Conservation (phyloP, 2,888 invertebrate species). For the Amiota mariae region DNA sequence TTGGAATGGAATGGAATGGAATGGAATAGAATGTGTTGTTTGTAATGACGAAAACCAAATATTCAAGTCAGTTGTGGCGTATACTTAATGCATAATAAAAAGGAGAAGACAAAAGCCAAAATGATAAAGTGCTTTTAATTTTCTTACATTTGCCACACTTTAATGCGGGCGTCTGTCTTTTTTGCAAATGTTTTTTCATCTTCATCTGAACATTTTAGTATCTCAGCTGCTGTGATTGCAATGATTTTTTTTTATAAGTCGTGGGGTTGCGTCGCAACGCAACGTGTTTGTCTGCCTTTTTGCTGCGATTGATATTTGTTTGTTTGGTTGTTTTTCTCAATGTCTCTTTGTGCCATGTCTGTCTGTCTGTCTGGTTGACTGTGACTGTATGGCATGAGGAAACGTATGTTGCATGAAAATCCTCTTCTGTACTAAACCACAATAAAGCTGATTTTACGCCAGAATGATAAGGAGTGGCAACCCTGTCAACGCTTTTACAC, state of each 20-base stretch:
- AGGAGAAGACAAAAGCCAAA: conserved; percentile 32
- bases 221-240: background rate
- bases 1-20: too few relatives aligned
- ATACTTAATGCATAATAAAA: too few relatives aligned
- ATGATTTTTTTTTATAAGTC: background rate
- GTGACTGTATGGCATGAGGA: background rate
- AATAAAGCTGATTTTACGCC: conserved; percentile 28
- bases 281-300: background rate
- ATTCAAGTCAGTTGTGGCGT: too few relatives aligned
- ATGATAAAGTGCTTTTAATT: conserved; percentile 44
- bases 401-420: conserved; percentile 29
- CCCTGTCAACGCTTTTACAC: conserved; percentile 13
- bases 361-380: background rate
- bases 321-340: background rate
- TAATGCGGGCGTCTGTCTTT: conserved; percentile 12
- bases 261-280: background rate
- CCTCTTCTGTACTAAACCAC: conserved; percentile 21
- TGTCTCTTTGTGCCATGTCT: background rate
- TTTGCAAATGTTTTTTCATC: background rate
- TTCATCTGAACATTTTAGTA: background rate
- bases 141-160: conserved; percentile 34
- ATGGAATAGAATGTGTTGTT: too few relatives aligned
- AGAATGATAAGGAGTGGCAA: conserved; percentile 4
- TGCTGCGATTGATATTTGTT: background rate
- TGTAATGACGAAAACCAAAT: too few relatives aligned